These are phyloP conservation scores for Chaitophorus viminalis DNA, from an alignment of 2,888 invertebrate species.

Conservation along the genomic window DNA sequence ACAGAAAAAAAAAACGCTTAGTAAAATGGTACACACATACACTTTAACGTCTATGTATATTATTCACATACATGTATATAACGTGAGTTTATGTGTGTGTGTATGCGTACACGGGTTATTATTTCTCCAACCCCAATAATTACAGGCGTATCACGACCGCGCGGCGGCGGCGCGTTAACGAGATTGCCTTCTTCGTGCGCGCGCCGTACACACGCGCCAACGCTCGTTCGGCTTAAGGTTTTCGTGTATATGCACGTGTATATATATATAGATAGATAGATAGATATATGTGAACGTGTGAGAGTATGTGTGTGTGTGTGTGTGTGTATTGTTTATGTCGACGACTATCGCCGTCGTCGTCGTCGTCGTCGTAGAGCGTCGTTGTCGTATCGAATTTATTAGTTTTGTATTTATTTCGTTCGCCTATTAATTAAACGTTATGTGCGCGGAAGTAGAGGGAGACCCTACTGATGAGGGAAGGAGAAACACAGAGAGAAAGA, in stretches of 20 bases:
- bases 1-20: constrained; percentile 19
- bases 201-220: not conserved
- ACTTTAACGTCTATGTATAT: not conserved
- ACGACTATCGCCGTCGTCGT: not conserved
- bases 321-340: constrained; percentile 44
- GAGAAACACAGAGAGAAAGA: too few species aligned
- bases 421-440: constrained; percentile 46
- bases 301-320: not conserved
- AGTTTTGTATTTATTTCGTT: constrained; percentile 45
- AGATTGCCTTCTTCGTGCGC: constrained; percentile 59
- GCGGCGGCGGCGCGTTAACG: constrained; percentile 55
- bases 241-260: not conserved
- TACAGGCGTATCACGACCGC: constrained; percentile 60
- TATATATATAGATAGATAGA: not conserved
- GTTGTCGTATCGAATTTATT: constrained; percentile 55
- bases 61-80: not conserved
- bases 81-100: not conserved
- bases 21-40: not conserved
- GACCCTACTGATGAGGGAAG: not conserved
- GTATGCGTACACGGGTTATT: constrained; percentile 30
- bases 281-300: not conserved
- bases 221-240: not conserved
- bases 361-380: constrained; percentile 12
- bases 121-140: constrained; percentile 60
- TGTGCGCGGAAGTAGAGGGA: not conserved